These are phyloP conservation scores for Gallinago undulata DNA, from an alignment of 2,113 vertebrate genomes.

Conservation along the genomic window DNA sequence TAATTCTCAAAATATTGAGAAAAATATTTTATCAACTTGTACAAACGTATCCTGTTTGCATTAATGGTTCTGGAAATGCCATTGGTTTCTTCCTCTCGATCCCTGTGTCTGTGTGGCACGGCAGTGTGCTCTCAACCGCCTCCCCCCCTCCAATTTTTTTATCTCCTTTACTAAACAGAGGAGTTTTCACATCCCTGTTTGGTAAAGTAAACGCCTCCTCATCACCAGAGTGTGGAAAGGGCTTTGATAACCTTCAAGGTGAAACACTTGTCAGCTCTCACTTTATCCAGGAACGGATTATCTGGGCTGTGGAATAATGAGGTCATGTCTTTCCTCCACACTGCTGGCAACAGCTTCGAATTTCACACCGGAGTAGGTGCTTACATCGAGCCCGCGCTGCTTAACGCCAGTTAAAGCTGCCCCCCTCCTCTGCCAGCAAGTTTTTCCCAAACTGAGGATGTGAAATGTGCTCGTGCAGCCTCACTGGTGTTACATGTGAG, in stretches of 20 bases:
- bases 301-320: conserved; percentile 58
- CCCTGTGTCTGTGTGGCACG: neutral
- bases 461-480: neutral
- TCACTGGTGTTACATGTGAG: rapidly evolving
- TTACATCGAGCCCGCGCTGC: neutral
- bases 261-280: conserved; percentile 55
- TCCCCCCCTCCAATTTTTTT: neutral
- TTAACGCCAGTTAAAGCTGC: conserved; percentile 9
- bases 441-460: neutral
- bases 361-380: conserved; percentile 43
- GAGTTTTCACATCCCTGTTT: conserved; percentile 20
- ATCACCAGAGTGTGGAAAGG: conserved; percentile 31
- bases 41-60: neutral
- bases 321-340: conserved; percentile 54
- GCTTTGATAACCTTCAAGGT: conserved; percentile 51
- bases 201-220: neutral
- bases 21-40: neutral
- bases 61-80: neutral
- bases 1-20: neutral
- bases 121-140: neutral
- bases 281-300: conserved; percentile 52
- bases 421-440: neutral
- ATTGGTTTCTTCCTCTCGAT: neutral
- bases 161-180: neutral
- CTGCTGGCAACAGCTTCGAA: conserved; percentile 5